phyloP scores from a whole-genome alignment of 2,888 invertebrate genomes.

The Altica lythri region DNA sequence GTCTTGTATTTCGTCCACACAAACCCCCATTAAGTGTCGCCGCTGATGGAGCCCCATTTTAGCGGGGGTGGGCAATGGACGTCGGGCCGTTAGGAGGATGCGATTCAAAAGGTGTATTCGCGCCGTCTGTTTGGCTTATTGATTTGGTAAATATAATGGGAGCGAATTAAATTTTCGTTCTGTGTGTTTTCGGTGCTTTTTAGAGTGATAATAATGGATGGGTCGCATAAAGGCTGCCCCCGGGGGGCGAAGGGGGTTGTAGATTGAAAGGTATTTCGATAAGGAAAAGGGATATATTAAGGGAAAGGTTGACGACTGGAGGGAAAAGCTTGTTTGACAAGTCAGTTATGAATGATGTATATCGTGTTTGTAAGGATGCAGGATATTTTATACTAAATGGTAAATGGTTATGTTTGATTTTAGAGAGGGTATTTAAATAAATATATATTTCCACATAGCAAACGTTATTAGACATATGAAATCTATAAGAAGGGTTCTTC shows the following conservation, averaged over 20 bases:
- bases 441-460: too few species aligned
- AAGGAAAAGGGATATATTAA: conserved; percentile 22
- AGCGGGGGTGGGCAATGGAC: conserved; percentile 23
- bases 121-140: conserved; percentile 38
- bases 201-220: conserved; percentile 32
- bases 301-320: conserved; percentile 8
- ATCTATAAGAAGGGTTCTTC: too few species aligned
- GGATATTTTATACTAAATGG: not conserved
- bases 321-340: conserved; percentile 7
- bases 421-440: too few species aligned
- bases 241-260: conserved; percentile 13
- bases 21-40: conserved; percentile 9
- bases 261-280: conserved; percentile 30
- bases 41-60: conserved; percentile 6
- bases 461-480: too few species aligned
- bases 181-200: conserved; percentile 36
- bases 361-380: not conserved
- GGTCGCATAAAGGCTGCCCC: conserved; percentile 15
- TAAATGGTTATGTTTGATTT: too few species aligned
- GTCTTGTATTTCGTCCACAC: too few species aligned
- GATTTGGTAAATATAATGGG: conserved; percentile 45
- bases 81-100: conserved; percentile 25
- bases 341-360: conserved; percentile 14
- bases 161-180: conserved; percentile 44
- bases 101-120: conserved; percentile 38